Percentiles rank a stretch among this genome's conserved stretches.
These are phyloP conservation scores for Poecile atricapillus DNA, from an alignment of 2,113 vertebrate genomes.

Conservation along the genomic window DNA sequence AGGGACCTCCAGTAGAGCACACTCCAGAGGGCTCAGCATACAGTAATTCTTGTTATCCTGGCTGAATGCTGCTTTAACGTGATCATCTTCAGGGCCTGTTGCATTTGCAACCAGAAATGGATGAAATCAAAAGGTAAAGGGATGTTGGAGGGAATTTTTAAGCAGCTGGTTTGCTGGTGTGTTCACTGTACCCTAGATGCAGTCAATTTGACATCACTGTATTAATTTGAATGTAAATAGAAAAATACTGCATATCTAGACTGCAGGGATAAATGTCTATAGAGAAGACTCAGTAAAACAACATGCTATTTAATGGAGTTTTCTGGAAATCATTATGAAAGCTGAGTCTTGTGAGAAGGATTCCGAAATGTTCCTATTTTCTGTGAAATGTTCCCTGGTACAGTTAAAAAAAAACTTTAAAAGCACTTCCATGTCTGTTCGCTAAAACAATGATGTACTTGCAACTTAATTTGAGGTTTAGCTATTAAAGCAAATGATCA, in stretches of 20 bases:
- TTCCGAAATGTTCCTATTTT: not conserved
- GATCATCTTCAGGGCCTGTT: not conserved
- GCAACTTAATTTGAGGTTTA: not conserved
- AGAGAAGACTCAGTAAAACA: not conserved
- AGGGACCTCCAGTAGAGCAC: not conserved
- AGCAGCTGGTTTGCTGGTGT: not conserved
- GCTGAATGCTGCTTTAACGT: not conserved
- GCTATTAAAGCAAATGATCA: not conserved
- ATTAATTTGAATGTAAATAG: constrained; percentile 14
- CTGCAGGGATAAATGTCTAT: not conserved
- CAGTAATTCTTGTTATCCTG: not conserved
- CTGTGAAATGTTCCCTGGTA: not conserved
- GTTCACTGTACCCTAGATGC: not conserved
- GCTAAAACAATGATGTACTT: not conserved
- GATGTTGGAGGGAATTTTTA: not conserved
- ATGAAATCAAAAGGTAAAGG: not conserved
- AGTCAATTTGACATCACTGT: not conserved
- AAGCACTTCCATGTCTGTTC: not conserved
- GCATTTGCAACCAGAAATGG: not conserved
- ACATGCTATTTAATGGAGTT: not conserved
- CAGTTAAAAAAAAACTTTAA: not conserved
- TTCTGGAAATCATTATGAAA: not conserved
- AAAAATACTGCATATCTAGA: not conserved
- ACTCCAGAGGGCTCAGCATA: not conserved
- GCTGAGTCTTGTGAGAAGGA: not conserved